phyloP scores from a whole-genome alignment of 37 sponge, comb jelly and placozoan genomes.

The Oscarella lobularis region DNA sequence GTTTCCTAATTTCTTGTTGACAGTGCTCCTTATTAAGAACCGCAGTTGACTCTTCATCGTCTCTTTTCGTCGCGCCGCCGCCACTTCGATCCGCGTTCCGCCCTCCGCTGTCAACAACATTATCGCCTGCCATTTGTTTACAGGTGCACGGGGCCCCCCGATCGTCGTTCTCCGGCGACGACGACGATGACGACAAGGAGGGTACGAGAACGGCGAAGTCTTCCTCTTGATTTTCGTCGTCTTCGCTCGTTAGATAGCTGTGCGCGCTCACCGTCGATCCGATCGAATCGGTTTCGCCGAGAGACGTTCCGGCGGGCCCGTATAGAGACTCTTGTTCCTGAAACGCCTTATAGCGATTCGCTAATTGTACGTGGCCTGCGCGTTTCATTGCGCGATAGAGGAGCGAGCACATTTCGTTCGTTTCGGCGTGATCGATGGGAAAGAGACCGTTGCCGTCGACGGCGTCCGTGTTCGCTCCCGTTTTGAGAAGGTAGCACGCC shows the following conservation, averaged over 20 bases:
- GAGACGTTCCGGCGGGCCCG: background rate
- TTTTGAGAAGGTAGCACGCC: background rate
- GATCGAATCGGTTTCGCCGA: background rate
- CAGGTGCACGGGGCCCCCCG: too few species aligned
- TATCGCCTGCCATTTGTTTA: too few species aligned
- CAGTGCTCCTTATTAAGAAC: too few species aligned
- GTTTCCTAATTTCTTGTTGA: too few species aligned
- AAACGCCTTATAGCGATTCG: background rate
- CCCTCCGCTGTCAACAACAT: too few species aligned
- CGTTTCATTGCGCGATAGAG: background rate
- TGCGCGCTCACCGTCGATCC: background rate
- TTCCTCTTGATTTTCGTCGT: too few species aligned
- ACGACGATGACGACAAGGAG: too few species aligned
- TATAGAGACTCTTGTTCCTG: background rate
- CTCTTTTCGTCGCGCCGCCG: too few species aligned
- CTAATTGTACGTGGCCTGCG: background rate
- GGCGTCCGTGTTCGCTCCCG: background rate
- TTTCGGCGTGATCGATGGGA: background rate
- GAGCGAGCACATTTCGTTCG: background rate
- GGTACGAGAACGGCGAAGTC: too few species aligned
- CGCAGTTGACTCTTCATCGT: too few species aligned
- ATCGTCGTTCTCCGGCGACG: too few species aligned
- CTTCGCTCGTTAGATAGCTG: background rate
- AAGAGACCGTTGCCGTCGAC: background rate
- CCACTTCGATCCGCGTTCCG: too few species aligned